Evolutionary conservation across 2,113 vertebrate species (phyloP).

Genomic region (Ia io): DNA sequence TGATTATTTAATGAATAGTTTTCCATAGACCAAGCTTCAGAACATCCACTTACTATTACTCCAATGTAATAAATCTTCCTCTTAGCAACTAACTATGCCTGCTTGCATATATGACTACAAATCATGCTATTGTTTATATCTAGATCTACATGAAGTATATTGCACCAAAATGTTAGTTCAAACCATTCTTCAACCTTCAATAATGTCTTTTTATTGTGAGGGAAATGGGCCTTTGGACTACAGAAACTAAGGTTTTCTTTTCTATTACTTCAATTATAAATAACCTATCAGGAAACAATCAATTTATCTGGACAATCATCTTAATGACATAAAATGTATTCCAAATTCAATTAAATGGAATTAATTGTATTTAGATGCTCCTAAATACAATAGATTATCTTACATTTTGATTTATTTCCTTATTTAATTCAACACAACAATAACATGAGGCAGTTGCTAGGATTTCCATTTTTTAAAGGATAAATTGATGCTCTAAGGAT

Average conservation of each 20-base stretch:
- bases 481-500: not conserved
- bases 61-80: not conserved
- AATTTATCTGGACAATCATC: not conserved
- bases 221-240: not conserved
- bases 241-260: not conserved
- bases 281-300: not conserved
- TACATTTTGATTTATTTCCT: not conserved
- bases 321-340: not conserved
- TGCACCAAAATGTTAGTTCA: not conserved
- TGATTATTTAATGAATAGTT: not conserved
- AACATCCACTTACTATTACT: not conserved
- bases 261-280: not conserved
- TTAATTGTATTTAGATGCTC: not conserved
- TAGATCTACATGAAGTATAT: not conserved
- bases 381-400: not conserved
- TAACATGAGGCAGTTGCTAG: not conserved
- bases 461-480: not conserved
- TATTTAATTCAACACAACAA: not conserved
- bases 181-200: not conserved
- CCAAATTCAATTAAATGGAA: not conserved
- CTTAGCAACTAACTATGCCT: not conserved
- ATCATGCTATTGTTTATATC: not conserved
- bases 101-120: not conserved
- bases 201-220: not conserved
- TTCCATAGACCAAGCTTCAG: not conserved